Evolutionary conservation across 2,113 vertebrate species (phyloP).

Genomic region (Xiphophorus couchianus): DNA sequence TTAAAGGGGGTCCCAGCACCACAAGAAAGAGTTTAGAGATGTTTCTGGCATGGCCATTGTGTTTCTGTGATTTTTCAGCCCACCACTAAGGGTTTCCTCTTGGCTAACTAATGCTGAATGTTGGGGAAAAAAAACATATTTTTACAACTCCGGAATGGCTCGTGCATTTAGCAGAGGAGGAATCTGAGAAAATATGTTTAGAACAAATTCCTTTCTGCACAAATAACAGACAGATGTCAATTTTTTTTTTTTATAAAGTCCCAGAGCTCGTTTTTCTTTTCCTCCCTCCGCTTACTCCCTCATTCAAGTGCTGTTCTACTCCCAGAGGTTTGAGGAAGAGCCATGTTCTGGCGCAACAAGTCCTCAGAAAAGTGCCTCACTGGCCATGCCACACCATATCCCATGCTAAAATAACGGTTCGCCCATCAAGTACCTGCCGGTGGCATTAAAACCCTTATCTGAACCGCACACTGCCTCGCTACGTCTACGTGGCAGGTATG

Average conservation of each 20-base stretch:
- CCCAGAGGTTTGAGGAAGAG: constrained; percentile 40
- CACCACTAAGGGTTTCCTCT: constrained; percentile 1
- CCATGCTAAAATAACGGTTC: constrained; percentile 49
- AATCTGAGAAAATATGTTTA: neutral
- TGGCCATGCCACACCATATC: constrained; percentile 10
- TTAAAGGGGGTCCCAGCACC: constrained; percentile 49
- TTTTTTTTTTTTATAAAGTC: constrained; percentile 22
- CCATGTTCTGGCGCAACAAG: constrained; percentile 61
- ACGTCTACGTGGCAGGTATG: constrained; percentile 77
- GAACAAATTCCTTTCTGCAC: neutral
- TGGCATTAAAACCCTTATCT: constrained; percentile 56
- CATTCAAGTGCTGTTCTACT: constrained; percentile 44
- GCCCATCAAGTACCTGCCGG: constrained; percentile 47
- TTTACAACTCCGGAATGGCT: too few species aligned
- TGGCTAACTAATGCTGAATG: neutral
- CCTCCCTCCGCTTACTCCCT: constrained; percentile 32
- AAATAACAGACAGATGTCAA: constrained; percentile 52
- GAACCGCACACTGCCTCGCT: constrained; percentile 20
- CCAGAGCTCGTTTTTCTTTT: constrained; percentile 16
- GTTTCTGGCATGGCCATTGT: constrained; percentile 12
- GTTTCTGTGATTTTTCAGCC: constrained; percentile 8
- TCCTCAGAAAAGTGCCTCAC: constrained; percentile 31
- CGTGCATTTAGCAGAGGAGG: neutral
- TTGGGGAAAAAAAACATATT: neutral
- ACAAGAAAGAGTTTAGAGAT: constrained; percentile 33